Conservation (phyloP, 2,113 vertebrate genomes). For the Chaenocephalus aceratus region DNA sequence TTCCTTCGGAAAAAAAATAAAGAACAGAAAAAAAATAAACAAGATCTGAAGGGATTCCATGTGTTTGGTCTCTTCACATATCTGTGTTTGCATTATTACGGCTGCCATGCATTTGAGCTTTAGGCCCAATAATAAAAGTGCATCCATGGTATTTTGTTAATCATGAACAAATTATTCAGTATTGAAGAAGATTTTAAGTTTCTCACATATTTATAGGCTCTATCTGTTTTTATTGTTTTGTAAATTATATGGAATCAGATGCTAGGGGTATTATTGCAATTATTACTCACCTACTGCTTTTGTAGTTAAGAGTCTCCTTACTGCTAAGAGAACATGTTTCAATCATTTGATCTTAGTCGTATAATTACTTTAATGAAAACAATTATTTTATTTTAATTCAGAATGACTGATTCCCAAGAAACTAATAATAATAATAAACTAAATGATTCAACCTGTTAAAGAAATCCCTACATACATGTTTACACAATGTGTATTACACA, state of each 20-base stretch:
- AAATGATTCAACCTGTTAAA: too few relatives aligned
- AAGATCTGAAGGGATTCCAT: slow-evolving; percentile 19
- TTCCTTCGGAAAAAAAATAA: slow-evolving; percentile 91
- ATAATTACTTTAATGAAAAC: too few relatives aligned
- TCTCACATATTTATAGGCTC: background rate
- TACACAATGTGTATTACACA: background rate
- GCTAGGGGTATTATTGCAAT: background rate
- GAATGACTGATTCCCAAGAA: too few relatives aligned
- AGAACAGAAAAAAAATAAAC: slow-evolving; percentile 49
- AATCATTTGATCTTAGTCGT: background rate
- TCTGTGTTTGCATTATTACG: background rate
- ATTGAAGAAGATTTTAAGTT: background rate
- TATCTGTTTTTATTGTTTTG: background rate
- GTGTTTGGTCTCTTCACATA: slow-evolving; percentile 13
- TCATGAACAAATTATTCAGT: background rate
- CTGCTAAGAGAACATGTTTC: background rate
- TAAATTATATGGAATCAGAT: too few relatives aligned
- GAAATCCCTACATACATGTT: background rate
- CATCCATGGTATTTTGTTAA: background rate
- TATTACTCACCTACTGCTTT: background rate
- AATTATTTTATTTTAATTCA: too few relatives aligned
- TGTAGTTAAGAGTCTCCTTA: background rate
- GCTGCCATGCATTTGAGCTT: background rate
- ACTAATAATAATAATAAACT: too few relatives aligned
- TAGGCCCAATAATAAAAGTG: background rate